A percentile compares a stretch with the other conserved stretches of the same genome.
These are phyloP conservation scores for Zophobas morio DNA, from an alignment of 1,140 invertebrate species.

Conservation along the genomic window DNA sequence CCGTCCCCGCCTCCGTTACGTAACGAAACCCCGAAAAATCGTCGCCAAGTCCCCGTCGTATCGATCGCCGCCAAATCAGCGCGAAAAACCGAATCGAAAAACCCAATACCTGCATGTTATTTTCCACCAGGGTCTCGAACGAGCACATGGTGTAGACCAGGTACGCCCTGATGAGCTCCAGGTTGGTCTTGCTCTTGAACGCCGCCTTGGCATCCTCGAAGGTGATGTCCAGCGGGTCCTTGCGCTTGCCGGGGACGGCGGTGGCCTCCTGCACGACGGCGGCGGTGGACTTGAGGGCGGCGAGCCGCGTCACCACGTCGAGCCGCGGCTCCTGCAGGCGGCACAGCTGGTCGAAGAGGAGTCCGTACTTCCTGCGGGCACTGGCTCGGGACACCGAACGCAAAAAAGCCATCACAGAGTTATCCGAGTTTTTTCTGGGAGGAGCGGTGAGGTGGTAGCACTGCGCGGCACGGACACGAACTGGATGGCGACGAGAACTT, in stretches of 20 bases:
- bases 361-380: slow-evolving; percentile 65
- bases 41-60: too few species aligned
- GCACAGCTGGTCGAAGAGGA: slow-evolving; percentile 57
- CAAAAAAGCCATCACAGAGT: slow-evolving; percentile 68
- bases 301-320: slow-evolving; percentile 59
- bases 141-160: slow-evolving; percentile 95
- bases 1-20: slow-evolving; percentile 3
- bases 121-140: slow-evolving; percentile 90
- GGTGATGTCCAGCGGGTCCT: slow-evolving; percentile 88
- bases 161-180: slow-evolving; percentile 92
- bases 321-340: slow-evolving; percentile 55
- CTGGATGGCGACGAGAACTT: background rate
- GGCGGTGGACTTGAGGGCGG: slow-evolving; percentile 58
- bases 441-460: too few species aligned
- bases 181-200: slow-evolving; percentile 96
- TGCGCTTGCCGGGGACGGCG: slow-evolving; percentile 63
- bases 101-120: slow-evolving; percentile 93
- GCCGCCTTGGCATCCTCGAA: slow-evolving; percentile 87
- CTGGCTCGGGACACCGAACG: slow-evolving; percentile 65
- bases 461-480: background rate
- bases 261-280: slow-evolving; percentile 51
- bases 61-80: too few species aligned
- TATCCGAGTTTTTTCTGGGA: too few species aligned
- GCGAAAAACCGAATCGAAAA: too few species aligned
- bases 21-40: too few species aligned